phyloP scores from a whole-genome alignment of 2,113 vertebrate genomes.

The Dendropsophus ebraccatus region DNA sequence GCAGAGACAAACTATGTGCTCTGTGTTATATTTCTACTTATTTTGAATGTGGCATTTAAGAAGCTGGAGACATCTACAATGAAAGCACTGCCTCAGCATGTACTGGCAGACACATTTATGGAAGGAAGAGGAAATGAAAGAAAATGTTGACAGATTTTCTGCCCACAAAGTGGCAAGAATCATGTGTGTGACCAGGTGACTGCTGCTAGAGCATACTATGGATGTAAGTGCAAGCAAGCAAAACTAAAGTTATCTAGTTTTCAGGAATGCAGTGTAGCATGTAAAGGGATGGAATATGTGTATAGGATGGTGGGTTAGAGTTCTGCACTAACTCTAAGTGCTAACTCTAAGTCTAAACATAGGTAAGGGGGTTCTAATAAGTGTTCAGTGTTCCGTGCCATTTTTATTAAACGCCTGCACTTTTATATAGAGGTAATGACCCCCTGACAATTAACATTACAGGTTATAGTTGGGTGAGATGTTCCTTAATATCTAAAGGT shows the following conservation, averaged over 20 bases:
- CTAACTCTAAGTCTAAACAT: too few relatives aligned
- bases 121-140: slow-evolving; percentile 43
- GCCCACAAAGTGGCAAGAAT: slow-evolving; percentile 9
- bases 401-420: too few relatives aligned
- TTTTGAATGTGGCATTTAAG: not conserved
- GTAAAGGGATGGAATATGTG: not conserved
- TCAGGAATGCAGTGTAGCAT: not conserved
- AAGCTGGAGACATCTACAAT: not conserved
- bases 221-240: not conserved
- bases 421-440: too few relatives aligned
- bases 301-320: not conserved
- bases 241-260: not conserved
- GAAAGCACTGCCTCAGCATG: slow-evolving; percentile 3
- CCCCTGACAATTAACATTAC: too few relatives aligned
- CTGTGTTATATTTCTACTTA: not conserved
- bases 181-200: slow-evolving; percentile 16
- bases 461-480: too few relatives aligned
- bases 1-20: too few relatives aligned
- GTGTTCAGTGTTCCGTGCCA: too few relatives aligned
- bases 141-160: slow-evolving; percentile 16
- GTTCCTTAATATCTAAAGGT: too few relatives aligned
- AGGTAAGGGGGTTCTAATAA: too few relatives aligned
- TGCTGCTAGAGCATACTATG: not conserved
- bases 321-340: too few relatives aligned
- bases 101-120: not conserved